phyloP scores from a whole-genome alignment of 2,113 vertebrate genomes.

The Pseudorhombus dupliciocellatus region DNA sequence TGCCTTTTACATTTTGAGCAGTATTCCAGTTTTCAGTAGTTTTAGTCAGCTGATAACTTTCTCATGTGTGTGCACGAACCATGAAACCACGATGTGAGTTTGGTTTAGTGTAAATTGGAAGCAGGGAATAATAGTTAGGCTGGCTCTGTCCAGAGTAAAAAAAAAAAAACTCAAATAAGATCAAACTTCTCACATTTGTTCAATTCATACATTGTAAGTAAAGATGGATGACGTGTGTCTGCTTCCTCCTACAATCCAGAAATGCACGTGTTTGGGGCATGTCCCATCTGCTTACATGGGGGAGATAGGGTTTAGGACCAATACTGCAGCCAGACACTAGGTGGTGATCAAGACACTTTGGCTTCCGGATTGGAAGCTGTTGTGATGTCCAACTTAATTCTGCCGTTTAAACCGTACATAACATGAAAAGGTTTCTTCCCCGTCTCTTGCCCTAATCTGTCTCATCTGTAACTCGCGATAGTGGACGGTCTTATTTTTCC shows the following conservation, averaged over 20 bases:
- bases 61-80: background rate
- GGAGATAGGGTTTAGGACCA: too few species aligned
- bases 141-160: background rate
- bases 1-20: slow-evolving; percentile 17
- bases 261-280: too few species aligned
- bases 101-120: background rate
- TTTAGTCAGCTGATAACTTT: background rate
- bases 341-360: too few species aligned
- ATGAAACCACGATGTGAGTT: background rate
- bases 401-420: too few species aligned
- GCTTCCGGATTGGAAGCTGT: too few species aligned
- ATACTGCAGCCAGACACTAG: too few species aligned
- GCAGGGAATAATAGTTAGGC: background rate
- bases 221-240: too few species aligned
- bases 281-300: too few species aligned
- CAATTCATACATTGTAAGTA: background rate
- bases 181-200: background rate
- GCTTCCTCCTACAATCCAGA: too few species aligned
- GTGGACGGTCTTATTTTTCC: slow-evolving; percentile 9
- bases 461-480: slow-evolving; percentile 26
- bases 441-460: slow-evolving; percentile 31
- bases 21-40: background rate
- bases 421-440: background rate
- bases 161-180: too few species aligned
- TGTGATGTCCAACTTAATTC: too few species aligned